phyloP scores from a whole-genome alignment of 2,888 invertebrate species.

The Coecobrya sp. region DNA sequence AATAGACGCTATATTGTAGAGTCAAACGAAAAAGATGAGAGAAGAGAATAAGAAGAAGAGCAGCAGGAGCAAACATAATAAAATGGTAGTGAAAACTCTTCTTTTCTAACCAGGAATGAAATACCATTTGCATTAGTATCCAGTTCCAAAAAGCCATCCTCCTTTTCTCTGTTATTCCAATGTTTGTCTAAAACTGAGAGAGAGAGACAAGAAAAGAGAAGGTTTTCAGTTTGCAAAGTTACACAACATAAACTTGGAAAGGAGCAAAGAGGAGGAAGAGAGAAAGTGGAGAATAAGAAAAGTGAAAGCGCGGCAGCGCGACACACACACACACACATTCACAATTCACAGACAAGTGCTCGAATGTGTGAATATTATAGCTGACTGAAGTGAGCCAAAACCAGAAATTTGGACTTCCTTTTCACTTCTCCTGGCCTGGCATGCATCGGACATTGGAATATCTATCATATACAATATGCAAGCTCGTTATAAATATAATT shows the following conservation, averaged over 20 bases:
- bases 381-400: conserved; percentile 59
- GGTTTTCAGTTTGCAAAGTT: conserved; percentile 76
- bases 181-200: conserved; percentile 63
- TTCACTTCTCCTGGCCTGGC: conserved; percentile 46
- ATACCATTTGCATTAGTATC: conserved; percentile 77
- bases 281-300: conserved; percentile 35
- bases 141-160: conserved; percentile 75
- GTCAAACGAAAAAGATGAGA: neutral
- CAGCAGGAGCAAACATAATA: conserved; percentile 64
- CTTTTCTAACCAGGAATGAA: conserved; percentile 37
- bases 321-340: conserved; percentile 30
- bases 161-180: conserved; percentile 71
- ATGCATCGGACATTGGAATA: neutral
- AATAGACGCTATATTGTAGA: neutral
- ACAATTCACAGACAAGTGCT: conserved; percentile 47
- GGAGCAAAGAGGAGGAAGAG: conserved; percentile 57
- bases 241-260: conserved; percentile 64
- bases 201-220: conserved; percentile 36
- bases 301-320: conserved; percentile 29
- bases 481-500: neutral
- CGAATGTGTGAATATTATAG: conserved; percentile 52
- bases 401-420: conserved; percentile 65
- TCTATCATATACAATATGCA: conserved; percentile 17
- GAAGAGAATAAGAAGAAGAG: conserved; percentile 2
- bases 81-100: conserved; percentile 52